Evolutionary conservation across 2,797 vertebrate species (phyloP).

Genomic region (Borostomias antarcticus): DNA sequence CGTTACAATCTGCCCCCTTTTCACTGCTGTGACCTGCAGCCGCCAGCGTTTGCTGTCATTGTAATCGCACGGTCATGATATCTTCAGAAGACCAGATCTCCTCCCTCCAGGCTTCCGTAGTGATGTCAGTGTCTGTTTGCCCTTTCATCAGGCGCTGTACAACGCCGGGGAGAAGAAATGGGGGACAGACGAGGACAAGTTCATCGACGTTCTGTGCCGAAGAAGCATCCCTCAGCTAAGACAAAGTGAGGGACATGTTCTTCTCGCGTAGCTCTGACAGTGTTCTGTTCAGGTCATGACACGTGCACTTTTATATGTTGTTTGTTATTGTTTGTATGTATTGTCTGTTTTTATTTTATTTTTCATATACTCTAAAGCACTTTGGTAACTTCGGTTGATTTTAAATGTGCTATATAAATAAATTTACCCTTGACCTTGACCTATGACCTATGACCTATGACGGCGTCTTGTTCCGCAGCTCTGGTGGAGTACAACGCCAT

Average conservation of each 20-base stretch:
- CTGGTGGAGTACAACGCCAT: slow-evolving; percentile 79
- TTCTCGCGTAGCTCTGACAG: not conserved
- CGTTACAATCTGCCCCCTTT: no score
- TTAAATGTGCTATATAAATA: no score
- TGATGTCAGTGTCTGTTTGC: not conserved
- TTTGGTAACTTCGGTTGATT: no score
- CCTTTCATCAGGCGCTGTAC: slow-evolving; percentile 66
- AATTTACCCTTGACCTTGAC: no score
- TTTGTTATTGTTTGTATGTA: no score
- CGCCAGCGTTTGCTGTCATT: not conserved
- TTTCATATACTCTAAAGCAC: no score
- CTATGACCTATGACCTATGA: not conserved
- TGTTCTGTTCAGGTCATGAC: no score
- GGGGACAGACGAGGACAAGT: slow-evolving; percentile 78
- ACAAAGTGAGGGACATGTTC: slow-evolving; percentile 58
- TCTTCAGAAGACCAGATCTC: not conserved
- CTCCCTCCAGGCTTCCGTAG: not conserved
- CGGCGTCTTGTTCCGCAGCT: slow-evolving; percentile 57
- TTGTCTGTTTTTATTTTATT: no score
- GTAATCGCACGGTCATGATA: not conserved
- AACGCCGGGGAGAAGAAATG: slow-evolving; percentile 79
- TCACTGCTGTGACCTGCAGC: not conserved
- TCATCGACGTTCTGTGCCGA: slow-evolving; percentile 77
- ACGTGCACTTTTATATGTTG: no score
- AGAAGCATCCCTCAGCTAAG: slow-evolving; percentile 77